A percentile compares a stretch with the other conserved stretches of the same genome.
Evolutionary conservation across 2,113 vertebrate genomes (phyloP).

Genomic region (Hypomesus transpacificus): DNA sequence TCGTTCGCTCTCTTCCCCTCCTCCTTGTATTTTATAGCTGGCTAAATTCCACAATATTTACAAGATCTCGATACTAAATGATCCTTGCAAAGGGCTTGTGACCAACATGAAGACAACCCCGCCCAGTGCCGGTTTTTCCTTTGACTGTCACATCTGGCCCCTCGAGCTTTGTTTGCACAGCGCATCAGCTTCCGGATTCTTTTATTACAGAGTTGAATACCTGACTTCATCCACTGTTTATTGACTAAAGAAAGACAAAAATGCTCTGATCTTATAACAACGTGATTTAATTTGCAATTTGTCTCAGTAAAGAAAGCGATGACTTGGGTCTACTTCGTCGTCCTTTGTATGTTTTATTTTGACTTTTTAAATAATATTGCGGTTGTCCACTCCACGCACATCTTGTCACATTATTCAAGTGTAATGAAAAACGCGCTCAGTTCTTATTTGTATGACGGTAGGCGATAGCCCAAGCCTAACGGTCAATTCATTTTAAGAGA

Average conservation of each 20-base stretch:
- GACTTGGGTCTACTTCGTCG: no score
- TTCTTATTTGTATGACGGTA: background rate
- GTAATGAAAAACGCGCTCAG: no score
- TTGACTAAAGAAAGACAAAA: conserved; percentile 34
- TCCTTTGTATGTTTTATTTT: background rate
- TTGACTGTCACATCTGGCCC: conserved; percentile 67
- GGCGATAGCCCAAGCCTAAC: background rate
- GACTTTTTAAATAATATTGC: background rate
- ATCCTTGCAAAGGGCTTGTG: conserved; percentile 61
- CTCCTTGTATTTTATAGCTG: conserved; percentile 54
- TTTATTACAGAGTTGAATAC: conserved; percentile 40
- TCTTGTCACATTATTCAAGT: no score
- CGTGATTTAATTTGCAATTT: conserved; percentile 23
- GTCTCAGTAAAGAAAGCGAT: background rate
- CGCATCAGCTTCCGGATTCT: conserved; percentile 59
- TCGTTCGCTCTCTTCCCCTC: conserved; percentile 39
- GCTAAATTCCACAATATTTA: conserved; percentile 75
- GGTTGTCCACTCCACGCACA: background rate
- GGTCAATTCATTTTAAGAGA: background rate
- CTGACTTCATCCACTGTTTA: conserved; percentile 40
- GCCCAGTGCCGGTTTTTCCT: conserved; percentile 56
- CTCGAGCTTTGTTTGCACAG: conserved; percentile 61
- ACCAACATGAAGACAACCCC: conserved; percentile 42
- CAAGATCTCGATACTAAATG: conserved; percentile 74
- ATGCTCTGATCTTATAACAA: conserved; percentile 23